These are phyloP conservation scores for Aphrophora alni DNA, from an alignment of 2,888 invertebrate species.

Conservation along the genomic window DNA sequence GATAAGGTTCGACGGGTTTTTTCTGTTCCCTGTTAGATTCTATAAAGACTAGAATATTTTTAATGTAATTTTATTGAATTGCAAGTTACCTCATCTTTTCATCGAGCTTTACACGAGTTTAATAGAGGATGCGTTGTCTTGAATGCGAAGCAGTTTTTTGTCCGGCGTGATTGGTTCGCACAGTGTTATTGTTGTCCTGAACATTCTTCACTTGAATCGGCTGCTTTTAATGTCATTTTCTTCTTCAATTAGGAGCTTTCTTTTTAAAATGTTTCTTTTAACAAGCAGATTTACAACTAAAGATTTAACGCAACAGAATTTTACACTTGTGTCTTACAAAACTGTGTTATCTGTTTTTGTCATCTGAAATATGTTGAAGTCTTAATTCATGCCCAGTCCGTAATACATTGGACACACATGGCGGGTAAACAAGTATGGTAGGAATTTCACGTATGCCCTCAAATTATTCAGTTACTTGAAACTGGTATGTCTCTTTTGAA, in stretches of 20 bases:
- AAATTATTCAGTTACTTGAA: no score
- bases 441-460: no score
- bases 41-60: slow-evolving; percentile 28
- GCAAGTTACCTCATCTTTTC: slow-evolving; percentile 33
- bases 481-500: no score
- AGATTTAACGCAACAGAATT: no score
- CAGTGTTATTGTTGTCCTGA: not conserved
- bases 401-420: no score
- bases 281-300: not conserved
- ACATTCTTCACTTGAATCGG: not conserved
- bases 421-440: no score
- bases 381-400: no score
- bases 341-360: no score
- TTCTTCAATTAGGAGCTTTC: not conserved
- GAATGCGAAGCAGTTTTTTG: not conserved
- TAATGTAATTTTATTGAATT: slow-evolving; percentile 36
- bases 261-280: not conserved
- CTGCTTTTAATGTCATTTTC: not conserved
- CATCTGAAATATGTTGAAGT: no score
- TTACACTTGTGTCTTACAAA: no score
- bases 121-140: not conserved
- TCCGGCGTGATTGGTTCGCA: not conserved
- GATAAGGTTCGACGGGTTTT: slow-evolving; percentile 2
- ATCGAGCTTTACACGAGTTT: slow-evolving; percentile 12
- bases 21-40: not conserved